phyloP scores from a whole-genome alignment of 2,113 vertebrate genomes.

The Sorex araneus region DNA sequence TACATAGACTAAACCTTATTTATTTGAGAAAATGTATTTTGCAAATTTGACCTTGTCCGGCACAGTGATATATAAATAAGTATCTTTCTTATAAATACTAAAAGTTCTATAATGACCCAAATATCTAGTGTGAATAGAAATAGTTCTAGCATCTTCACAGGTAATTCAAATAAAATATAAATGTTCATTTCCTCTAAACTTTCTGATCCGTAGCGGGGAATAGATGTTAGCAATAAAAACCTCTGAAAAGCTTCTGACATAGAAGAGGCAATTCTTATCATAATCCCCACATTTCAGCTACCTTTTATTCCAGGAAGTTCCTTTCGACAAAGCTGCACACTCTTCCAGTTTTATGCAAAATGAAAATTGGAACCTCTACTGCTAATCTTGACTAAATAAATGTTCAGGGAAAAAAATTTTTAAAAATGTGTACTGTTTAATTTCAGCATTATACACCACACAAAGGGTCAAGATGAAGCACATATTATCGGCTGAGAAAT shows the following conservation, averaged over 20 bases:
- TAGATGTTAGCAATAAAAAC: conserved; percentile 62
- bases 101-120: conserved; percentile 28
- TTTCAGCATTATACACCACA: conserved; percentile 60
- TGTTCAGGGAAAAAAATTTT: conserved; percentile 36
- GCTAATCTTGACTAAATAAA: conserved; percentile 72
- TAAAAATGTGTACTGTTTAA: conserved; percentile 50
- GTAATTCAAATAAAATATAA: conserved; percentile 64
- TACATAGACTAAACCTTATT: background rate
- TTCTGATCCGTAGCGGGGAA: conserved; percentile 55
- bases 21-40: conserved; percentile 47
- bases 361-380: conserved; percentile 75
- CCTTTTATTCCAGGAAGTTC: conserved; percentile 70
- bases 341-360: conserved; percentile 65
- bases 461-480: conserved; percentile 64
- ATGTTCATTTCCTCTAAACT: conserved; percentile 74
- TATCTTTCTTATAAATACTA: conserved; percentile 46
- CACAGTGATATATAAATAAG: conserved; percentile 34
- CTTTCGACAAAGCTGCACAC: conserved; percentile 75
- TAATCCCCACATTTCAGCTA: conserved; percentile 74
- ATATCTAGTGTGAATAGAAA: conserved; percentile 33
- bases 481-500: conserved; percentile 61
- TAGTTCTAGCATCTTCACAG: conserved; percentile 20
- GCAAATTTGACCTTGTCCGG: conserved; percentile 55
- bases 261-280: conserved; percentile 74
- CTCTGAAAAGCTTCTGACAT: conserved; percentile 52